Percentiles rank a stretch among this genome's conserved stretches.
phyloP scores from a whole-genome alignment of 2,113 vertebrate species.

The Tauraco erythrolophus region DNA sequence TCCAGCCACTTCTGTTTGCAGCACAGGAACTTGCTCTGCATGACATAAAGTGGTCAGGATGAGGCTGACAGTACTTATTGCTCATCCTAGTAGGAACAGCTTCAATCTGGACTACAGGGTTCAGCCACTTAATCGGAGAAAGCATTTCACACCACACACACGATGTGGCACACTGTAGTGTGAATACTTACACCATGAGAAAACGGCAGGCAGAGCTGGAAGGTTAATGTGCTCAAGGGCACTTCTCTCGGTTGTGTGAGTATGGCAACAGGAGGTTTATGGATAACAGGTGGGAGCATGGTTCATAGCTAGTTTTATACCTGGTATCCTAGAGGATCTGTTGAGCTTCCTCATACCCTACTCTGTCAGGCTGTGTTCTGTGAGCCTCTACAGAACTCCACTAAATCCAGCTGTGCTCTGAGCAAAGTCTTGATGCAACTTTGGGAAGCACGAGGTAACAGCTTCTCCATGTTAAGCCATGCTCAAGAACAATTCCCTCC shows the following conservation, averaged over 20 bases:
- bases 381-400: background rate
- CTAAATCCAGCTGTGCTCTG: background rate
- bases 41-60: background rate
- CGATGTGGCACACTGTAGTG: fast-evolving
- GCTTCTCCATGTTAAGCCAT: background rate
- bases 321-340: background rate
- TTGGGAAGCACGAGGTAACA: background rate
- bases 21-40: background rate
- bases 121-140: background rate
- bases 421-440: background rate
- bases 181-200: background rate
- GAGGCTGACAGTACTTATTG: background rate
- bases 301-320: background rate
- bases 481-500: background rate
- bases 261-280: background rate
- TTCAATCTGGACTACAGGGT: background rate
- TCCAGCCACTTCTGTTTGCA: background rate
- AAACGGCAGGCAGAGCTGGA: background rate
- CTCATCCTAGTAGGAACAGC: background rate
- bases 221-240: background rate
- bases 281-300: background rate
- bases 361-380: background rate
- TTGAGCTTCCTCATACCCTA: fast-evolving
- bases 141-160: fast-evolving
- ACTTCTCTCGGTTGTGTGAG: background rate